Conservation (phyloP, 35 echinoderm and acorn worm genomes). For the Apostichopus californicus region DNA sequence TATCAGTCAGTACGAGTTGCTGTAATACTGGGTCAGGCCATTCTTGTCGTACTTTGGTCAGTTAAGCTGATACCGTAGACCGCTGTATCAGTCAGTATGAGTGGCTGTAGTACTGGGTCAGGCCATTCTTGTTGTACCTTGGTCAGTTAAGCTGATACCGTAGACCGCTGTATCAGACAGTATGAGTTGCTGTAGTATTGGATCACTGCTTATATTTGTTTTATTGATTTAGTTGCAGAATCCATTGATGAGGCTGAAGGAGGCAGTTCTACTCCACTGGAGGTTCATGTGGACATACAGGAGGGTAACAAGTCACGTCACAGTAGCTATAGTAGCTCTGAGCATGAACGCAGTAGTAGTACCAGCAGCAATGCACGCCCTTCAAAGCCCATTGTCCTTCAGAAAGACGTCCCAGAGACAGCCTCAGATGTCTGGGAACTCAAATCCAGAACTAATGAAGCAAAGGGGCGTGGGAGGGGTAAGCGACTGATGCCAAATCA, state of each 20-base stretch:
- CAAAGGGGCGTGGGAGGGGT: conserved; percentile 20
- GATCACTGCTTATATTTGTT: background rate
- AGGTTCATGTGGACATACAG: conserved; percentile 89
- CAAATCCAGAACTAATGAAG: conserved; percentile 62
- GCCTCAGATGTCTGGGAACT: conserved; percentile 78
- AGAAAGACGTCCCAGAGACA: background rate
- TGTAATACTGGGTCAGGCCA: too few species aligned
- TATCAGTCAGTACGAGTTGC: too few species aligned
- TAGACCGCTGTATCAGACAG: too few species aligned
- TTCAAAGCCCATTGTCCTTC: background rate
- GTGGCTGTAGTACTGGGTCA: too few species aligned
- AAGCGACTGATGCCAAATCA: background rate
- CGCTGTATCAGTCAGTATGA: too few species aligned
- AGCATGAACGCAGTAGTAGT: conserved; percentile 33
- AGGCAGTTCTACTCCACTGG: conserved; percentile 49
- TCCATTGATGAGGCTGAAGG: conserved; percentile 22
- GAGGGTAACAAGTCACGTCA: conserved; percentile 73
- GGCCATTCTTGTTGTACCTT: too few species aligned
- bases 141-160: too few species aligned
- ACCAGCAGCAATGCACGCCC: conserved; percentile 22
- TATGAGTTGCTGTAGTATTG: too few species aligned
- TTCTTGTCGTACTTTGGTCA: too few species aligned
- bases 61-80: too few species aligned
- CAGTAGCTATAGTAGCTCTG: conserved; percentile 86
- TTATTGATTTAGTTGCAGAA: conserved; percentile 21